Percentiles rank a stretch among this genome's conserved stretches.
phyloP scores from a whole-genome alignment of 2,888 invertebrate genomes.

The Schrankia costaestrigalis region DNA sequence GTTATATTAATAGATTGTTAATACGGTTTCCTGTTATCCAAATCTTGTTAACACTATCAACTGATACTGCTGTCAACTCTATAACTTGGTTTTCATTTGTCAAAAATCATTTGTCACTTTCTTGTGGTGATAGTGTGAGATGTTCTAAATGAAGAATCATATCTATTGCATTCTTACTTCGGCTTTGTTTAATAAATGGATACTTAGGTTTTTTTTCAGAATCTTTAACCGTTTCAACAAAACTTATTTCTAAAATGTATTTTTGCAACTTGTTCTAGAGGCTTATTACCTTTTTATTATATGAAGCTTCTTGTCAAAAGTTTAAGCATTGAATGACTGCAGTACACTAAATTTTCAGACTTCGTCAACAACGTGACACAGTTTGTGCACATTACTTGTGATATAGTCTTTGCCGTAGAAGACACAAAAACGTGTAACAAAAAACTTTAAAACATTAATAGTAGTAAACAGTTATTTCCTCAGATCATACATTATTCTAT shows the following conservation, averaged over 20 bases:
- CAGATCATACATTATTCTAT: too few relatives aligned
- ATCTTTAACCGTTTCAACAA: neutral
- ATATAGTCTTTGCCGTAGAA: conserved; percentile 6
- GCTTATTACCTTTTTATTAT: conserved; percentile 9
- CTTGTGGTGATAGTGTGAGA: neutral
- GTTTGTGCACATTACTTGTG: conserved; percentile 12
- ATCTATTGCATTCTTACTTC: neutral
- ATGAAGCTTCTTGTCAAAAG: conserved; percentile 8
- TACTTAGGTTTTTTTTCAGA: neutral
- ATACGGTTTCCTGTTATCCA: neutral
- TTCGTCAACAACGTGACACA: conserved; percentile 7
- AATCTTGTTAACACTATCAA: neutral
- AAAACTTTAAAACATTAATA: too few relatives aligned
- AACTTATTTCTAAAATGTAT: conserved; percentile 1
- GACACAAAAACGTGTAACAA: too few relatives aligned
- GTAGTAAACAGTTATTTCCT: too few relatives aligned
- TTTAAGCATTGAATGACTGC: conserved; percentile 6
- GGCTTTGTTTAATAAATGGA: neutral
- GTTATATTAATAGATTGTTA: neutral
- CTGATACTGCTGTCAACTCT: neutral
- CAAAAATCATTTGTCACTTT: neutral
- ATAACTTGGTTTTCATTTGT: neutral
- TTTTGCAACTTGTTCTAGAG: conserved; percentile 8
- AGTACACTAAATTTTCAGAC: conserved; percentile 3
- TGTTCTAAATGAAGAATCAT: neutral